These are phyloP conservation scores for Microctenopoma lineatum DNA, from an alignment of 2,797 vertebrate genomes.

Conservation along the genomic window DNA sequence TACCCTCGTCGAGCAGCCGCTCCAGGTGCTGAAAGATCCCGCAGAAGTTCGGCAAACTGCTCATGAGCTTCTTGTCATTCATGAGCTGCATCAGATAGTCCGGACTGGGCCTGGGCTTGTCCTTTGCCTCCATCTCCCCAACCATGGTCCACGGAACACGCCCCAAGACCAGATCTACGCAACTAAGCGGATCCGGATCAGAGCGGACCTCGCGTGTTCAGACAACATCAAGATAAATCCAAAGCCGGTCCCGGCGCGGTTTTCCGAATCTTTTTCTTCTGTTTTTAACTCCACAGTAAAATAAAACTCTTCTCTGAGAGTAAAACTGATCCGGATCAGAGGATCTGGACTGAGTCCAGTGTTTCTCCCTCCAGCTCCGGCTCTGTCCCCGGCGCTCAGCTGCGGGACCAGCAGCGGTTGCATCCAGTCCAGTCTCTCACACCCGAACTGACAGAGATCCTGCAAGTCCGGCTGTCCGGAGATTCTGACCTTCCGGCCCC, in stretches of 20 bases:
- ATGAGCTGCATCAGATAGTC: slow-evolving; percentile 94
- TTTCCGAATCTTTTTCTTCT: background rate
- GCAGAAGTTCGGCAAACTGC: slow-evolving; percentile 91
- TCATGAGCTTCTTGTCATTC: slow-evolving; percentile 93
- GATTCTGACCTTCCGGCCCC: background rate
- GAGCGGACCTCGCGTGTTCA: slow-evolving; percentile 23
- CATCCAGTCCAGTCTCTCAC: background rate
- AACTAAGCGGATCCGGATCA: slow-evolving; percentile 27
- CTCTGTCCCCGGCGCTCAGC: background rate
- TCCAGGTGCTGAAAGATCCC: slow-evolving; percentile 87
- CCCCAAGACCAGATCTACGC: slow-evolving; percentile 15
- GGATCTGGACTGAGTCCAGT: background rate
- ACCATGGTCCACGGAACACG: slow-evolving; percentile 76
- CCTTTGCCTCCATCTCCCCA: slow-evolving; percentile 91
- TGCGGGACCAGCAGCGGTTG: background rate
- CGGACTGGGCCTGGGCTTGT: slow-evolving; percentile 90
- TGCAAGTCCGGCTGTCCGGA: background rate
- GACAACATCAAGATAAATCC: slow-evolving; percentile 1
- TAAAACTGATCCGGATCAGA: background rate
- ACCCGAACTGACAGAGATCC: background rate
- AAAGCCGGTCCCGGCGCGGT: background rate
- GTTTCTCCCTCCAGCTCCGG: background rate
- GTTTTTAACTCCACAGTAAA: slow-evolving; percentile 10
- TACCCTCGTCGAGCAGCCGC: slow-evolving; percentile 80
- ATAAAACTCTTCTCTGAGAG: background rate